Evolutionary conservation across 2,797 vertebrate genomes (phyloP).

Genomic region (Pangasius djambal): DNA sequence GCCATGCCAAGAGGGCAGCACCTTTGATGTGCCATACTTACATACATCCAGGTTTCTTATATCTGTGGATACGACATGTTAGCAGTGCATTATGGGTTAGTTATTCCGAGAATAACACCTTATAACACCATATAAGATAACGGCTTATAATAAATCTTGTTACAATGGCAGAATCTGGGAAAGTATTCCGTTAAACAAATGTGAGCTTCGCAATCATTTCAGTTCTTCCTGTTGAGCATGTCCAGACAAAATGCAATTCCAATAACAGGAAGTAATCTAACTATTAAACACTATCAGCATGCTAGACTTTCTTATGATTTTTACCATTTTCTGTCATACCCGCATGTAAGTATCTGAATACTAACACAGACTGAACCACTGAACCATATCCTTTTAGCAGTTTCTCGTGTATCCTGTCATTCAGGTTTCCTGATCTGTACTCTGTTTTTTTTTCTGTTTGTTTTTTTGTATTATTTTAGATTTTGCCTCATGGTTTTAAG

Average conservation of each 20-base stretch:
- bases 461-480: neutral
- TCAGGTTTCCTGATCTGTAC: neutral
- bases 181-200: conserved; percentile 10
- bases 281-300: neutral
- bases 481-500: neutral
- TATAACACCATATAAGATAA: neutral
- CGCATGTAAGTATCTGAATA: neutral
- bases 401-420: neutral
- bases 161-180: neutral
- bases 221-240: neutral
- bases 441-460: neutral
- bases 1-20: neutral
- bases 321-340: neutral
- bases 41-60: conserved; percentile 7
- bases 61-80: neutral
- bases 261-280: neutral
- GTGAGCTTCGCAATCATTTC: neutral
- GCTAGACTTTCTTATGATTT: neutral
- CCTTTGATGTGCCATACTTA: neutral
- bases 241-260: neutral
- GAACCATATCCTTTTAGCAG: neutral
- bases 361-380: neutral
- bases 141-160: neutral
- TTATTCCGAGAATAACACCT: neutral
- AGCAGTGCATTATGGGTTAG: neutral